A percentile compares a stretch with the other conserved stretches of the same genome.
These are phyloP conservation scores for Mohoua ochrocephala DNA, from an alignment of 2,113 vertebrate species.

Conservation along the genomic window DNA sequence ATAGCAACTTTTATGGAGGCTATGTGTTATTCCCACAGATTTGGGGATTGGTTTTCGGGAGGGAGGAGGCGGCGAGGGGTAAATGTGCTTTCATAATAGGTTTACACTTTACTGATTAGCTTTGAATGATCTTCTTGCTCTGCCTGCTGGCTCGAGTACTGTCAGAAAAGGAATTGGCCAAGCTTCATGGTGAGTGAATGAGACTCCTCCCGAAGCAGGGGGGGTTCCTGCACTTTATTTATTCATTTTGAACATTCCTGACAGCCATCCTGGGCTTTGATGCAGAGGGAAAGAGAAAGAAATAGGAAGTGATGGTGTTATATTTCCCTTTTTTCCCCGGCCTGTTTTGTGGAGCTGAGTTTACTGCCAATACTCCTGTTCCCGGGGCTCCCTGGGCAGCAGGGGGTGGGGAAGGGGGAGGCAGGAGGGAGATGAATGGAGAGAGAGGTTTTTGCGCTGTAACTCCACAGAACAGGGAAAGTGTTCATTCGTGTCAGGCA, in stretches of 20 bases:
- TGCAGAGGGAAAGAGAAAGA: background rate
- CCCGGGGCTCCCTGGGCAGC: background rate
- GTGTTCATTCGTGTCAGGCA: background rate
- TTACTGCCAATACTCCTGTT: background rate
- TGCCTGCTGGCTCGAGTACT: conserved; percentile 36
- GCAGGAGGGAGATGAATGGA: background rate
- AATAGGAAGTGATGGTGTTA: conserved; percentile 9
- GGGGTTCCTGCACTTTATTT: background rate
- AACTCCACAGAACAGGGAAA: background rate
- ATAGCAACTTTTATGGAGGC: background rate
- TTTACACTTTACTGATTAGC: conserved; percentile 59
- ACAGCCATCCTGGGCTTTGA: conserved; percentile 28
- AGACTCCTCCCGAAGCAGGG: background rate
- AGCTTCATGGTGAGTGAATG: conserved; percentile 35
- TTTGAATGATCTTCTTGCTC: conserved; percentile 51
- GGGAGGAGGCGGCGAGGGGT: background rate
- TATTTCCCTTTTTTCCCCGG: conserved; percentile 13
- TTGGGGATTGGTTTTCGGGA: conserved; percentile 15
- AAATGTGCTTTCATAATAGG: conserved; percentile 53
- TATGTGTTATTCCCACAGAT: conserved; percentile 1
- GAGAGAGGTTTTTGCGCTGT: background rate
- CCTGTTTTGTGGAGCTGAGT: conserved; percentile 2
- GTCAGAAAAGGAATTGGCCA: conserved; percentile 10
- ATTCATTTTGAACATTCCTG: conserved; percentile 24
- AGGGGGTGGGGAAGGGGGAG: background rate